phyloP scores from a whole-genome alignment of 2,797 vertebrate species.

The Sparidentex hasta region DNA sequence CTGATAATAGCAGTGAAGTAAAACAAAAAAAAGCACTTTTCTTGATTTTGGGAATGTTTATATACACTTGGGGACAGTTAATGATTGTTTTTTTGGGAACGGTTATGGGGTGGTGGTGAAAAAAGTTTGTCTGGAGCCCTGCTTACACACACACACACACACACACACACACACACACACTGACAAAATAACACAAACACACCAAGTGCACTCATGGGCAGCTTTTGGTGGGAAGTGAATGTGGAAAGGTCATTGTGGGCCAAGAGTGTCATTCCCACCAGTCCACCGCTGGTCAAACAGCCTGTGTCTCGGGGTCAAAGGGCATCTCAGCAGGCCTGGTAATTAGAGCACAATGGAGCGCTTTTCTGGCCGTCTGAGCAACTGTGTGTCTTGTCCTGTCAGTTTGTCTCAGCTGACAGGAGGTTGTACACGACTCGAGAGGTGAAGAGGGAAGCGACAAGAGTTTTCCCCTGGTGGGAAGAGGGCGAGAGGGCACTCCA shows the following conservation, averaged over 20 bases:
- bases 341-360: slow-evolving; percentile 67
- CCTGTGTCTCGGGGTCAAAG: slow-evolving; percentile 64
- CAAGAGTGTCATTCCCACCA: slow-evolving; percentile 70
- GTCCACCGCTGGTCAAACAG: slow-evolving; percentile 58
- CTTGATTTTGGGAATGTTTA: too few species aligned
- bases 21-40: too few species aligned
- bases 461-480: slow-evolving; percentile 39
- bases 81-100: too few species aligned
- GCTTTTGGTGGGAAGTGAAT: slow-evolving; percentile 62
- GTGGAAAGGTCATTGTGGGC: slow-evolving; percentile 51
- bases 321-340: slow-evolving; percentile 63
- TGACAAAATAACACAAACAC: slow-evolving; percentile 21
- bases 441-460: slow-evolving; percentile 42
- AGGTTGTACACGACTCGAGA: slow-evolving; percentile 31
- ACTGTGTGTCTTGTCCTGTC: slow-evolving; percentile 61
- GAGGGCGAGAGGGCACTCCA: slow-evolving; percentile 37
- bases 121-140: too few species aligned
- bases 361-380: slow-evolving; percentile 39
- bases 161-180: background rate
- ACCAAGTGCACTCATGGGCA: slow-evolving; percentile 32
- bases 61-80: too few species aligned
- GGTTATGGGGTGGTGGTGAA: too few species aligned
- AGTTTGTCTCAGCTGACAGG: slow-evolving; percentile 53
- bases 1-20: too few species aligned
- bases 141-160: background rate